Evolutionary conservation across 1,140 invertebrate species (phyloP).

Genomic region (Calephelis nemesis): DNA sequence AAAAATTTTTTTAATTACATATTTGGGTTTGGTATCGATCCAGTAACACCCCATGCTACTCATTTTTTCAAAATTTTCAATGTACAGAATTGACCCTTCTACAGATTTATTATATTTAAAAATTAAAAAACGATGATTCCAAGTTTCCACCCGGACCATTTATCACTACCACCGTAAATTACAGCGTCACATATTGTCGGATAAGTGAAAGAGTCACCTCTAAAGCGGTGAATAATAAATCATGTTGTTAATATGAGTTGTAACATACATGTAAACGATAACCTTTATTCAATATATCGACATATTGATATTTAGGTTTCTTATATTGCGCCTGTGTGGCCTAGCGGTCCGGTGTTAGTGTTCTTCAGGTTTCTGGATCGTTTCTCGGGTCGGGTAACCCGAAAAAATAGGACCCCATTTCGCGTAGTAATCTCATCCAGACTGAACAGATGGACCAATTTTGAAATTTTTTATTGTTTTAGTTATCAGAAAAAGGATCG

Average conservation of each 20-base stretch:
- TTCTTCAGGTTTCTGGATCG: background rate
- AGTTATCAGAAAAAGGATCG: no score
- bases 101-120: background rate
- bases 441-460: no score
- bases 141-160: background rate
- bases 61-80: no score
- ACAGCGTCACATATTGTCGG: background rate
- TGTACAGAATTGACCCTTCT: no score
- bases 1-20: no score
- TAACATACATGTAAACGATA: background rate
- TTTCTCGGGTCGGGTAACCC: no score
- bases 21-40: no score
- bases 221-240: constrained; percentile 7
- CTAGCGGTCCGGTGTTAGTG: no score
- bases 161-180: background rate
- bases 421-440: no score
- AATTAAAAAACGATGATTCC: background rate
- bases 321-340: background rate
- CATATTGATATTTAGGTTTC: background rate
- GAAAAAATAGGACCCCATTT: no score
- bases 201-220: constrained; percentile 1
- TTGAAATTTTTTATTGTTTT: no score
- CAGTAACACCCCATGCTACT: no score
- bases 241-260: background rate
- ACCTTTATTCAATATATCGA: background rate